Evolutionary conservation across 1,140 invertebrate genomes (phyloP).

Genomic region (Euglossa dilemma): DNA sequence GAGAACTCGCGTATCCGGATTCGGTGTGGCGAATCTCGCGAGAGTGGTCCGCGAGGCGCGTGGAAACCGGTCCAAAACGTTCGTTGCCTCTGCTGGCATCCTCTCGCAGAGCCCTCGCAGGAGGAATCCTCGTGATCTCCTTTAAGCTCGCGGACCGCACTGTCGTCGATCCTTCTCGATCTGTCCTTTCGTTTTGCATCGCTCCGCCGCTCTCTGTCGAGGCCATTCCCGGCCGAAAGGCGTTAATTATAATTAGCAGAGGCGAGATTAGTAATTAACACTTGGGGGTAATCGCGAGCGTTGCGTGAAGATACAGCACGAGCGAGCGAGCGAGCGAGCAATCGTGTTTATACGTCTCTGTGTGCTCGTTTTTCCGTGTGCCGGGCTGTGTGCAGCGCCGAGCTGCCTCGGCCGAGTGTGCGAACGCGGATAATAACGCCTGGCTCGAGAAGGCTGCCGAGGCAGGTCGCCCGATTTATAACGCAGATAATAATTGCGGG

Average conservation of each 20-base stretch:
- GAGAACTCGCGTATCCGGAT: neutral
- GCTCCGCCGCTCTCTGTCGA: conserved; percentile 40
- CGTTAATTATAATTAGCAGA: conserved; percentile 83
- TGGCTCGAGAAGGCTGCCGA: conserved; percentile 73
- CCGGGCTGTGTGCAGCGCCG: neutral
- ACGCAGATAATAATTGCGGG: conserved; percentile 83
- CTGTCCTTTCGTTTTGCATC: conserved; percentile 67
- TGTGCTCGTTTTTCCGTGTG: conserved; percentile 11
- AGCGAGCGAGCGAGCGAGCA: conserved; percentile 9
- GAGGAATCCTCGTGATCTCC: conserved; percentile 40
- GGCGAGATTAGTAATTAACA: conserved; percentile 82
- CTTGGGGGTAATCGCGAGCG: conserved; percentile 78
- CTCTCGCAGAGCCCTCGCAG: neutral
- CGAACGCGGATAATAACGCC: conserved; percentile 74
- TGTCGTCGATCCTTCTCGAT: conserved; percentile 63
- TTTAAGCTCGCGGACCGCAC: conserved; percentile 37
- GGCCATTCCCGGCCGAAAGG: conserved; percentile 73
- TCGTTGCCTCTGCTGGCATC: neutral
- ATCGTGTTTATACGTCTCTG: conserved; percentile 16
- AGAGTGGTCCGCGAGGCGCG: conserved; percentile 17
- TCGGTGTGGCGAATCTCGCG: too few relatives aligned
- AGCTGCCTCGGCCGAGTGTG: conserved; percentile 44
- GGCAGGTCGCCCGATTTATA: conserved; percentile 82
- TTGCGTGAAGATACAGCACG: conserved; percentile 64
- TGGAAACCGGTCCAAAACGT: conserved; percentile 53